These are phyloP conservation scores for Dendrolimus punctatus DNA, from an alignment of 1,140 invertebrate genomes.

Conservation along the genomic window DNA sequence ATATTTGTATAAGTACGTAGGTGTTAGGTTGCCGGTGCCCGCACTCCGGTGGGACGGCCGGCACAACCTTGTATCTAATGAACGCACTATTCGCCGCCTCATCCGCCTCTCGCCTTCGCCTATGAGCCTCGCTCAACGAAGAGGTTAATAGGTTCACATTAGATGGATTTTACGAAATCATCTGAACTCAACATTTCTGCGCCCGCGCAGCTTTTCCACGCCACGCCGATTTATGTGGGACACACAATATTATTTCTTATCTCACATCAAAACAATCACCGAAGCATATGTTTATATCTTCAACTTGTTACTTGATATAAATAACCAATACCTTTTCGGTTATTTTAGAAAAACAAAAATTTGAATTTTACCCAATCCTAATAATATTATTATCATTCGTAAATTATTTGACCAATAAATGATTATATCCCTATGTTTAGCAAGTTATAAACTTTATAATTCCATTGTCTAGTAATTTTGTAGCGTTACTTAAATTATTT, in stretches of 20 bases:
- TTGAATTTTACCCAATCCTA: no score
- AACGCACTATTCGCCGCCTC: slow-evolving; percentile 54
- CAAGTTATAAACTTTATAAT: no score
- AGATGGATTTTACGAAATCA: slow-evolving; percentile 68
- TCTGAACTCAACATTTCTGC: slow-evolving; percentile 45
- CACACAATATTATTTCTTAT: background rate
- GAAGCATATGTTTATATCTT: no score
- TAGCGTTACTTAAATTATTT: no score
- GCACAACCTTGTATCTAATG: slow-evolving; percentile 65
- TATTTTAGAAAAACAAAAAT: no score
- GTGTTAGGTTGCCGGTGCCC: slow-evolving; percentile 15
- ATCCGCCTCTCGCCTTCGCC: slow-evolving; percentile 67
- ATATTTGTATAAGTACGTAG: slow-evolving; percentile 30
- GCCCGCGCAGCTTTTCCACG: slow-evolving; percentile 55
- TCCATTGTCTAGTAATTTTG: no score
- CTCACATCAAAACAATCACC: no score
- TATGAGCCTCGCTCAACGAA: slow-evolving; percentile 55
- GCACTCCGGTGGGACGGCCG: slow-evolving; percentile 35
- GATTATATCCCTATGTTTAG: no score
- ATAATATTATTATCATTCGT: no score
- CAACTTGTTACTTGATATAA: no score
- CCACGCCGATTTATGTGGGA: slow-evolving; percentile 46
- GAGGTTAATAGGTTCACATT: slow-evolving; percentile 72
- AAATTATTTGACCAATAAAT: no score
- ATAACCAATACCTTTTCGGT: no score